Percentiles rank a stretch among this genome's conserved stretches.
Conservation (phyloP, 2,888 invertebrate genomes). For the Diogma glabrata region DNA sequence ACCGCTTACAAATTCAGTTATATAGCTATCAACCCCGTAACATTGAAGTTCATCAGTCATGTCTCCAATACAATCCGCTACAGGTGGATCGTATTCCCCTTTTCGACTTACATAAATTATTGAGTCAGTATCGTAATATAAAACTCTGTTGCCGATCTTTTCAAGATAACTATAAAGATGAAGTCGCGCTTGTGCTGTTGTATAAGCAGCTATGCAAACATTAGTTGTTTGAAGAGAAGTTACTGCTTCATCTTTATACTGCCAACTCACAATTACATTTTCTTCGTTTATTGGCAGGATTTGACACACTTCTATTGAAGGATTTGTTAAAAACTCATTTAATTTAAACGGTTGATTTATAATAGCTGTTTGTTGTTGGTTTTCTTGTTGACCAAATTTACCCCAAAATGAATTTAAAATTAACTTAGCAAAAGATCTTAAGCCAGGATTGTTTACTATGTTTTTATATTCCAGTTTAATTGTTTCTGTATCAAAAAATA, state of each 20-base stretch:
- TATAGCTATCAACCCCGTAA: not conserved
- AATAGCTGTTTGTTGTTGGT: not conserved
- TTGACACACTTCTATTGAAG: not conserved
- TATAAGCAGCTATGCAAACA: not conserved
- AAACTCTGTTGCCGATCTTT: not conserved
- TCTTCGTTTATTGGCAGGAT: not conserved
- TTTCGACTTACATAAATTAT: no score
- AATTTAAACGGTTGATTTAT: not conserved
- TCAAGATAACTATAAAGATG: no score
- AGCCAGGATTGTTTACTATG: not conserved
- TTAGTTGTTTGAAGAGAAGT: not conserved
- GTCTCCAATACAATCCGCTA: no score
- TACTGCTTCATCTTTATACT: not conserved
- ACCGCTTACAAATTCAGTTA: not conserved
- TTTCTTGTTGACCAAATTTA: not conserved
- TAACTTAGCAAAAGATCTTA: not conserved
- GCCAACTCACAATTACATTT: slow-evolving; percentile 2
- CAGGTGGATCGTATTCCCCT: no score
- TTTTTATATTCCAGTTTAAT: slow-evolving; percentile 12
- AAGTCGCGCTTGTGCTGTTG: not conserved
- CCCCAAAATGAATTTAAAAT: not conserved
- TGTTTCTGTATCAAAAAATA: slow-evolving; percentile 20
- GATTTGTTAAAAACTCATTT: not conserved
- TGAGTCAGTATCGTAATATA: not conserved
- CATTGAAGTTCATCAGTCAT: not conserved